Percentiles rank a stretch among this genome's conserved stretches.
Evolutionary conservation across 2,888 invertebrate genomes (phyloP).

Genomic region (Drosophila diplacantha): DNA sequence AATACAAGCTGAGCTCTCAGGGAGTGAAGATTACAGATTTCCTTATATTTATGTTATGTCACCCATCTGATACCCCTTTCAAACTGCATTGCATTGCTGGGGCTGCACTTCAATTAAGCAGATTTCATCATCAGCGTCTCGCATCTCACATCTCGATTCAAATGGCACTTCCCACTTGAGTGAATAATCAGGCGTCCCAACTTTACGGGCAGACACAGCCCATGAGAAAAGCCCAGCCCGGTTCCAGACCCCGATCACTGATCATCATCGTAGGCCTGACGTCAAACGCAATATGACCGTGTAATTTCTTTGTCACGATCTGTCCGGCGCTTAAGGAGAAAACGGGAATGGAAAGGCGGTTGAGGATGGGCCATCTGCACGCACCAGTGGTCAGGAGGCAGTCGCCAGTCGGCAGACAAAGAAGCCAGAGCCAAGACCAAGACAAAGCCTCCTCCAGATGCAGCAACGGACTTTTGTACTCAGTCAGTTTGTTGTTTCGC

Average conservation of each 20-base stretch:
- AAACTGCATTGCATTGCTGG: conserved; percentile 26
- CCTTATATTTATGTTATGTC: conserved; percentile 3
- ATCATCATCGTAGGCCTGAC: conserved; percentile 46
- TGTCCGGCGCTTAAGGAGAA: neutral
- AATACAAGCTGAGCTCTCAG: neutral
- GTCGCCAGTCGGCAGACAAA: conserved; percentile 38
- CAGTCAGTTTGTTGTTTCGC: conserved; percentile 30
- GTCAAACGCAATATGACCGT: conserved; percentile 51
- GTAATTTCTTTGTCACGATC: conserved; percentile 62
- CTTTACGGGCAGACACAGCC: conserved; percentile 14
- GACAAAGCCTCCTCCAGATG: conserved; percentile 34
- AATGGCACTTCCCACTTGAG: conserved; percentile 22
- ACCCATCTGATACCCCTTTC: conserved; percentile 2
- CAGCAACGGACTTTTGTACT: conserved; percentile 43
- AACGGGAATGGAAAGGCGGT: conserved; percentile 4
- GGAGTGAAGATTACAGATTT: neutral
- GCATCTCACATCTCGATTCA: conserved; percentile 45
- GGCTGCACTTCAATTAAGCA: conserved; percentile 48
- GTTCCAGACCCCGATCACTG: conserved; percentile 23
- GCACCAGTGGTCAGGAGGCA: conserved; percentile 43
- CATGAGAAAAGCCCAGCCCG: conserved; percentile 28
- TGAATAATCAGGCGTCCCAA: conserved; percentile 40
- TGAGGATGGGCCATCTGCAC: conserved; percentile 36
- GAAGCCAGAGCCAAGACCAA: conserved; percentile 12
- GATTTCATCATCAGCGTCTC: conserved; percentile 40